Evolutionary conservation across 2,797 vertebrate species (phyloP), one percentile per base, ranked within the genome.

Genomic region (Liasis olivaceus): DNA sequence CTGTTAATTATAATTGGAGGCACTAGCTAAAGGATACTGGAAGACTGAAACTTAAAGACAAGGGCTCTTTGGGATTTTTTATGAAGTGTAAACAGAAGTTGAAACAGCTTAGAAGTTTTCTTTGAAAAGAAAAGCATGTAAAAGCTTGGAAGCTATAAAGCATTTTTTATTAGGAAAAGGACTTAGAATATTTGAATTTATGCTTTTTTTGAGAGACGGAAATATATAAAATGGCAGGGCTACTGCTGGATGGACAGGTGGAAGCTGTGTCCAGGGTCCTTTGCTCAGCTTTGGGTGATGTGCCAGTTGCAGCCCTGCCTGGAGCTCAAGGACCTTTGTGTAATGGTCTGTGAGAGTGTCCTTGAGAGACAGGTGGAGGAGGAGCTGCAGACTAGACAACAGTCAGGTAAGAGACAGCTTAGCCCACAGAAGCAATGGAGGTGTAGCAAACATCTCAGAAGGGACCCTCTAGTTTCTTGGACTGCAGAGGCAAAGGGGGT

Each of bases 21-120:
- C 14, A 60, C 36, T 2, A 89, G 51, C 69, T 22, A 24, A 64
- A 64, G 59, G 56, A 20, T 14, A 77, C 1, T 59, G 88, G 51
- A 85, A 13, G 11, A 17, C 36, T 51, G 17, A 47, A 91, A 77
- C 31, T 28, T 94, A 90, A 11, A 89, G n/a, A 28, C 36, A 9
- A 94, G n/a, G 2, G 8, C 22, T 93, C 28, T 22, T 87, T 91
- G 1, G 42, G 87, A 7, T 54, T 24, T 93, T 72, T 94, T 11
- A 8, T 47, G 0, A 94, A 81, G 5, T 92, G 31, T 51, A 90
- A 77, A 60, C 12, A 24, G 22, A 85, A 84, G 14, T 20, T 89
- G 60, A 64, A 85, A 85, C 89, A 36, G n/a, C n/a, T 36, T 26
- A 54, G 26, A 20, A 11, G 4, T 81, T 14, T 64, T 60, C 24